phyloP scores from a whole-genome alignment of 2,797 vertebrate species.

The Mallotus villosus region DNA sequence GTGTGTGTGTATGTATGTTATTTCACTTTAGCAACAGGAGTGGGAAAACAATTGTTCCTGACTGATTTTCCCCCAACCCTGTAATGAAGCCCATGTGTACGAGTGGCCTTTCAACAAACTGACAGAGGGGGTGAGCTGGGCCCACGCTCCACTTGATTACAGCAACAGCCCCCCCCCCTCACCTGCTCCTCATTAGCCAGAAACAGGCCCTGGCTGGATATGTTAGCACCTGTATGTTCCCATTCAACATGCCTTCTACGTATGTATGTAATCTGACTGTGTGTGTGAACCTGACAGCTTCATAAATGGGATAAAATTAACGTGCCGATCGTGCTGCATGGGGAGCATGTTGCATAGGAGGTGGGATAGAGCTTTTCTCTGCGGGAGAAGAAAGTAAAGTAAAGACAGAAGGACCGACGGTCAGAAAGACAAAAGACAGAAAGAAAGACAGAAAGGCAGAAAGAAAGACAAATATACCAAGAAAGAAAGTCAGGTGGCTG shows the following conservation, averaged over 20 bases:
- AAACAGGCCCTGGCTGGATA: conserved; percentile 72
- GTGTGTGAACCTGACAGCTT: conserved; percentile 71
- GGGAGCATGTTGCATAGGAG: background rate
- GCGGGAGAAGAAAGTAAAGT: no score
- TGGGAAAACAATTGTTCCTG: conserved; percentile 84
- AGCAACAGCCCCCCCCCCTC: conserved; percentile 68
- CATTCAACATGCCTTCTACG: conserved; percentile 73
- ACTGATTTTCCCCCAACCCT: conserved; percentile 78
- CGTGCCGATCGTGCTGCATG: conserved; percentile 11
- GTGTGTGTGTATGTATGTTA: conserved; percentile 42
- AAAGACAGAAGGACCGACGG: conserved; percentile 37
- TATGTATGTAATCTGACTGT: conserved; percentile 73
- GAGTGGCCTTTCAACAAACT: conserved; percentile 78
- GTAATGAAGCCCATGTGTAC: conserved; percentile 83
- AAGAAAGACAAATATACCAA: background rate
- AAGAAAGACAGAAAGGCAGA: background rate
- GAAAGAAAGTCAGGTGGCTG: conserved; percentile 44
- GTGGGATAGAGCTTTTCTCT: background rate
- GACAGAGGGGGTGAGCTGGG: conserved; percentile 52
- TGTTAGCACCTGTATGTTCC: conserved; percentile 83
- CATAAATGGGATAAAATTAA: conserved; percentile 65
- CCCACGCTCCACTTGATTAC: conserved; percentile 80
- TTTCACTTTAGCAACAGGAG: conserved; percentile 70
- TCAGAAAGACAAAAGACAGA: conserved; percentile 19
- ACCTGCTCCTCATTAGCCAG: conserved; percentile 81